Base-by-base conservation (phyloP, 2,888 invertebrate species). In the Galeopsomyia nigrocyanea region DNA sequence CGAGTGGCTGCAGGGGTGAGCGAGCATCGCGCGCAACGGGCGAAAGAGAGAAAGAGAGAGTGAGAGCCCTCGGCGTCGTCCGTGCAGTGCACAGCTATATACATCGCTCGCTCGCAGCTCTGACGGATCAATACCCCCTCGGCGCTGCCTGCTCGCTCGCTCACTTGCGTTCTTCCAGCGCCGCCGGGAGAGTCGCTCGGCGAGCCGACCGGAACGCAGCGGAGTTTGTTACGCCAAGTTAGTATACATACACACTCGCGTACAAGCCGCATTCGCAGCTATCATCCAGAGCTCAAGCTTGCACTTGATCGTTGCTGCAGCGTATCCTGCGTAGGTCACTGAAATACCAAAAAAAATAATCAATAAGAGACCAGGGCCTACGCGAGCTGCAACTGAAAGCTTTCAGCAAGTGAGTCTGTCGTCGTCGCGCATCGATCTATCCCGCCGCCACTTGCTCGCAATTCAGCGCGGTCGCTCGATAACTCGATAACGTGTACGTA, bases 51-150 rank as follows among this genome's bases (percentile, higher is more conserved):
- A 63, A 53, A 47, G 14, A 49, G 68, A 21, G 61, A 26, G 17
- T 46, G 26, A 51, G 22, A 17, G 7, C 26, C 26, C 55, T 55
- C 55, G 50, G 39, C 39, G 53, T 16, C 60, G 53, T 57, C 58
- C 67, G 7, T 57, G 47, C 58, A 31, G n/a, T n/a, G n/a, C 31
- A 39, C 66, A 49, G 39, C 64, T 51, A 53, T 56, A 49, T 49
- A 49, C 6, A 3, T 31, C 31, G 3, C 31, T 31, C 31, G 60
- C 19, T 67, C 68, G 63, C 22, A 19, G 13, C 39, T 39, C 39
- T 22, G 13, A 26, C 17, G 65, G 73, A 74, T 74, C 74, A 74
- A 74, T 74, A 74, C 64, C 74, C 73, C 69, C 63, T 47, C 31
- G 19, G 50, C 51, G 57, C 31, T 26, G 17, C 22, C 49, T 55